Evolutionary conservation across 1,140 invertebrate species (phyloP), one percentile per base, ranked within the genome.

Genomic region (Bursaphelenchus mucronatus): DNA sequence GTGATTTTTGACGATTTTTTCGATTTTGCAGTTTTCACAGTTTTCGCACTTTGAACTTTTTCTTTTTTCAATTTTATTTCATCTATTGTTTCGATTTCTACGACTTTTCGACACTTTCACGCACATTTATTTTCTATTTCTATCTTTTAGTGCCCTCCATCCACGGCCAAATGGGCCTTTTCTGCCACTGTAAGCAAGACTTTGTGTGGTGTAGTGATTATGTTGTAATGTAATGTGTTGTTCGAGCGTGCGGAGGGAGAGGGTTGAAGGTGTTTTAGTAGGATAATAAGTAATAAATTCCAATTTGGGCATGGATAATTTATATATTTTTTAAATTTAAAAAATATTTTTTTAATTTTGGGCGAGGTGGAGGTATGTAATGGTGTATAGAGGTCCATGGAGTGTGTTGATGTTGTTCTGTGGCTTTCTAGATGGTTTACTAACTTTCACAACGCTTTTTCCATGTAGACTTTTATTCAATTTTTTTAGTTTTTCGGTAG

Each of bases 91-190:
- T 59, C 45, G 40, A 59, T 50, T 59, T 59, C 30, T 30, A 30
- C 30, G 1, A 30, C 30, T 30, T 30, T 44, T 11, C 41, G 21
- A 55, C 54, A 55, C 57, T 59, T 59, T 50, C 57, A 59, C 41
- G 11, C 40, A 46, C 41, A 39, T 59, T 59, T 30, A 30, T 30
- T 30, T 30, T 30, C 30, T 30, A 30, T 39, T 59, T 59, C 10
- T 58, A 17, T 41, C 61, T 71, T 78, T 67, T 67, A 79, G 76
- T 79, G 57, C 61, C 77, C 45, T 78, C 76, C 46, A 67, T 79
- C 45, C 78, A 79, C 68, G 78, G 69, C 47, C 74, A 79, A 63
- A 76, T 80, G 76, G 76, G 76, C 54, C 69, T 79, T 63, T 79
- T 79, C 73, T 79, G 76, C 75, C 76, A 79, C 67, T 78, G 76